phyloP scores from a whole-genome alignment of 1,140 invertebrate genomes.

The Cyrtorhinus lividipennis region DNA sequence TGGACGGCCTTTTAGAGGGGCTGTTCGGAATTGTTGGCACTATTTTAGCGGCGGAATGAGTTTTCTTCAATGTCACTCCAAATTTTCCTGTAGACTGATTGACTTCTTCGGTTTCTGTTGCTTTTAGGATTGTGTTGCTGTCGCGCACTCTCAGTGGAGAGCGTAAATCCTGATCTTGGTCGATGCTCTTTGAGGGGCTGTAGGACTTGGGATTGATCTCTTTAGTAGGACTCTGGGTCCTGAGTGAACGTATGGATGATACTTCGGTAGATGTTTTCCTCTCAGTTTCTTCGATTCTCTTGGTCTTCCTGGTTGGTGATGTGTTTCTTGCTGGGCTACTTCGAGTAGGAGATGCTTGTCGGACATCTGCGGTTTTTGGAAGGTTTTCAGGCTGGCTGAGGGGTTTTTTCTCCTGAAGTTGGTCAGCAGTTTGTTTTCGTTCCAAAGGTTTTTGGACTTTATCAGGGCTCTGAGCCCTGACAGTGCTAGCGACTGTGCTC shows the following conservation, averaged over 20 bases:
- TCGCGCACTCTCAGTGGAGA: neutral
- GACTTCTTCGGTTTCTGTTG: constrained; percentile 10
- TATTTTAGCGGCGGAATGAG: constrained; percentile 32
- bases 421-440: constrained; percentile 3
- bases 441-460: constrained; percentile 12
- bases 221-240: neutral
- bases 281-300: neutral
- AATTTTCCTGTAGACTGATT: constrained; percentile 36
- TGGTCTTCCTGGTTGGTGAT: constrained; percentile 6
- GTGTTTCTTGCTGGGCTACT: neutral
- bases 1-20: neutral
- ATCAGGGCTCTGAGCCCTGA: constrained; percentile 1
- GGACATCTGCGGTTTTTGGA: neutral
- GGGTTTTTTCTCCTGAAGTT: neutral
- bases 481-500: constrained; percentile 3
- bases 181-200: neutral
- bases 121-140: neutral
- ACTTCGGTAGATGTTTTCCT: neutral
- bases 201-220: neutral
- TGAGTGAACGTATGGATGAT: neutral
- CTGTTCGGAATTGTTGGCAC: constrained; percentile 10
- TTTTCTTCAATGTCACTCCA: constrained; percentile 42
- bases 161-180: neutral
- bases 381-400: neutral
- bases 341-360: too few species aligned